These are phyloP conservation scores for Acholoe squamosa DNA, from an alignment of 2,888 invertebrate species.

Conservation along the genomic window DNA sequence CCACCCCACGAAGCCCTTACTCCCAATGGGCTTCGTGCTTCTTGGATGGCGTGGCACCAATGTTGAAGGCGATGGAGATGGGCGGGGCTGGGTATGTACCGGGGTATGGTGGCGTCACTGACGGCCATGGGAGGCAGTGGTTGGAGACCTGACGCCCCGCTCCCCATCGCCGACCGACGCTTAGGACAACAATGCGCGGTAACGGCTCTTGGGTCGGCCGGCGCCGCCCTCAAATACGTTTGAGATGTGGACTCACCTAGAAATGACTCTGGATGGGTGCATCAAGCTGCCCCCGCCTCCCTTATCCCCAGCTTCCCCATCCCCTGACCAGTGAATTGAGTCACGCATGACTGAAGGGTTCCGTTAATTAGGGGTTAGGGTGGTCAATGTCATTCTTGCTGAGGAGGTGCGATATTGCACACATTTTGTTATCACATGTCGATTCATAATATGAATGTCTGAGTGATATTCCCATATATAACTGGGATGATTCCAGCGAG, in stretches of 20 bases:
- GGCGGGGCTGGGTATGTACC: not conserved
- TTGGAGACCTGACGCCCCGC: too few species aligned
- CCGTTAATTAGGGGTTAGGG: not conserved
- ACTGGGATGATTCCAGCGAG: too few species aligned
- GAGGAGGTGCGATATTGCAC: not conserved
- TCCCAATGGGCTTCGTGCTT: not conserved
- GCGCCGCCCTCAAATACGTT: not conserved
- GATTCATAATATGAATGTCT: too few species aligned
- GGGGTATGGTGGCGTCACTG: not conserved
- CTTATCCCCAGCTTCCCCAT: not conserved
- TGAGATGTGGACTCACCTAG: not conserved
- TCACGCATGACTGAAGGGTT: not conserved
- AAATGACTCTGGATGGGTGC: constrained; percentile 6
- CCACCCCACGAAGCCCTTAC: not conserved
- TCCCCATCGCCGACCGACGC: not conserved
- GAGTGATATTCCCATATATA: too few species aligned
- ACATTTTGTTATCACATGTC: too few species aligned
- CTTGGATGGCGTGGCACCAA: not conserved
- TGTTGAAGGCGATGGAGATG: not conserved
- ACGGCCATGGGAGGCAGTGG: not conserved
- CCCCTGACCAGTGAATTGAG: not conserved
- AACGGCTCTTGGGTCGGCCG: not conserved
- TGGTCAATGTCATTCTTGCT: not conserved
- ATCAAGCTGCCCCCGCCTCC: not conserved
- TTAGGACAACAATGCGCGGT: not conserved